These are phyloP conservation scores for Fragum sueziense DNA, from an alignment of 2,888 invertebrate species.

Conservation along the genomic window DNA sequence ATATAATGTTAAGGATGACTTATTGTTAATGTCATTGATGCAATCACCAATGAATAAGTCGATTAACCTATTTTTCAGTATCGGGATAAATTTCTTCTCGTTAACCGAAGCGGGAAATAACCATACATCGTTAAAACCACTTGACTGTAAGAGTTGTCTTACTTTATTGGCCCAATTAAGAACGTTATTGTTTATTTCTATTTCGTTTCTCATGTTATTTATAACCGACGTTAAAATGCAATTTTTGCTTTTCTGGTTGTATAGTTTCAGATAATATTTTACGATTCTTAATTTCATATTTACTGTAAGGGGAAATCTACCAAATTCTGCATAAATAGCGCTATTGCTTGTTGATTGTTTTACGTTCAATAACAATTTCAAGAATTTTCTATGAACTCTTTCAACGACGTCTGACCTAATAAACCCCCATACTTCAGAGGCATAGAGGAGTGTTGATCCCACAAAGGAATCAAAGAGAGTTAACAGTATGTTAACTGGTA, in stretches of 20 bases:
- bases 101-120: not conserved
- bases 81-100: not conserved
- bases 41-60: not conserved
- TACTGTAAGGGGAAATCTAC: not conserved
- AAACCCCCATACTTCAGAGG: not conserved
- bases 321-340: not conserved
- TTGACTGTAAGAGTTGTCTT: not conserved
- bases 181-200: not conserved
- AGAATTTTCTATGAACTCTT: conserved; percentile 29
- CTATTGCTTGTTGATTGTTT: not conserved
- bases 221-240: conserved; percentile 8
- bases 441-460: not conserved
- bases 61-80: not conserved
- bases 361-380: conserved; percentile 16
- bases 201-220: not conserved
- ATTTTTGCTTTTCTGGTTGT: not conserved
- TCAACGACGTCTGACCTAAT: conserved; percentile 4
- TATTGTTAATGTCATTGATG: not conserved
- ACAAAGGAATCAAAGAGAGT: not conserved
- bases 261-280: conserved; percentile 19
- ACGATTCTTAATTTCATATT: not conserved
- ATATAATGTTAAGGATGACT: not conserved
- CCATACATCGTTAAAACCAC: not conserved
- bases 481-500: not conserved
- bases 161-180: not conserved